Conservation (phyloP, 2,888 invertebrate species). For the Amphipyra tragopoginis region DNA sequence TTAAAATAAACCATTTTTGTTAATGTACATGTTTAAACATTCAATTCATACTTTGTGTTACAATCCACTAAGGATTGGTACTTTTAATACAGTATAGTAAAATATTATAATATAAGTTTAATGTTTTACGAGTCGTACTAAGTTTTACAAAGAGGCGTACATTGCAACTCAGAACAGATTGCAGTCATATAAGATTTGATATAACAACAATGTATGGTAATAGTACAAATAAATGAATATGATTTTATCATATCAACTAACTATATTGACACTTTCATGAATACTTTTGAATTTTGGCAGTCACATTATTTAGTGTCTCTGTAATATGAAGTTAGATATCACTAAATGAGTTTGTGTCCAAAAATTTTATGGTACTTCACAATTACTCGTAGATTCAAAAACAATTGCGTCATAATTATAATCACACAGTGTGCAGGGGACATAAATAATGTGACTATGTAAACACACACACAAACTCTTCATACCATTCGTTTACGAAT, state of each 20-base stretch:
- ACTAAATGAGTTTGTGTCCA: slow-evolving; percentile 32
- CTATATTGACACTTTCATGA: slow-evolving; percentile 75
- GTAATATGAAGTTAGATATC: slow-evolving; percentile 22
- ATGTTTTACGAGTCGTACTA: slow-evolving; percentile 13
- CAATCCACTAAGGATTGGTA: background rate
- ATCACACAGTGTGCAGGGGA: slow-evolving; percentile 44
- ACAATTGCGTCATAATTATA: slow-evolving; percentile 24
- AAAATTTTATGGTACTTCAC: slow-evolving; percentile 39
- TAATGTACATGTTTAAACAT: slow-evolving; percentile 36
- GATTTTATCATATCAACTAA: slow-evolving; percentile 69
- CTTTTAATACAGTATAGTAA: too few species aligned
- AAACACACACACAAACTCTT: slow-evolving; percentile 61
- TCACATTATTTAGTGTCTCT: slow-evolving; percentile 71
- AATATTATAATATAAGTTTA: background rate
- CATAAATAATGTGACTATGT: slow-evolving; percentile 74
- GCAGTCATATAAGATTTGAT: slow-evolving; percentile 37
- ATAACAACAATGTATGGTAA: slow-evolving; percentile 35
- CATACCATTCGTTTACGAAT: slow-evolving; percentile 74
- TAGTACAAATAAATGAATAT: slow-evolving; percentile 60
- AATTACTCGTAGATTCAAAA: slow-evolving; percentile 22
- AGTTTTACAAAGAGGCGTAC: slow-evolving; percentile 18
- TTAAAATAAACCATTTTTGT: slow-evolving; percentile 25
- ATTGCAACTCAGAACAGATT: slow-evolving; percentile 35
- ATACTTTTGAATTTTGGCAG: slow-evolving; percentile 85
- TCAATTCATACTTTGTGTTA: slow-evolving; percentile 24